These are phyloP conservation scores for Acanthornis magna DNA, from an alignment of 2,797 vertebrate species.

Conservation along the genomic window DNA sequence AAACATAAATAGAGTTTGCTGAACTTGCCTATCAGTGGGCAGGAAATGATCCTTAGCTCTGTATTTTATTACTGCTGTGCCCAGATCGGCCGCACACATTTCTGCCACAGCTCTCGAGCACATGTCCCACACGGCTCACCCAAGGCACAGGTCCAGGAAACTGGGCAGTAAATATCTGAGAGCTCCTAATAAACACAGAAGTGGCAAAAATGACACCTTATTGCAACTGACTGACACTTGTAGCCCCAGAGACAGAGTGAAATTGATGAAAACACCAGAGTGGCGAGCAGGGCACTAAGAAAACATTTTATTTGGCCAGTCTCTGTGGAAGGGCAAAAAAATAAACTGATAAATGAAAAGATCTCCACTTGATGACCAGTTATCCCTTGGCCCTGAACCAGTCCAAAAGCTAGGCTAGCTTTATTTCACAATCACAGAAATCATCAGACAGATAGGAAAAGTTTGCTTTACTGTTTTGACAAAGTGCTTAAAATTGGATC, in stretches of 20 bases:
- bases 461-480: constrained; percentile 4
- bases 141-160: not conserved
- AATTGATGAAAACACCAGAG: not conserved
- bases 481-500: not conserved
- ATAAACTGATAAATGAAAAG: not conserved
- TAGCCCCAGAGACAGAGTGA: not conserved
- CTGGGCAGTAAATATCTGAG: not conserved
- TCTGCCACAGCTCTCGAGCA: not conserved
- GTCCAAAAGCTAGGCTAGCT: not conserved
- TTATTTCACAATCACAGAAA: not conserved
- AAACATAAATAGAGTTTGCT: not conserved
- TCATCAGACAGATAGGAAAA: not conserved
- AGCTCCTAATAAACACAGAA: not conserved
- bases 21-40: not conserved
- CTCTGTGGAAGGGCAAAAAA: not conserved
- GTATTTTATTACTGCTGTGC: not conserved
- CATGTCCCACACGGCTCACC: rapidly evolving
- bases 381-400: not conserved
- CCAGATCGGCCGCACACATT: not conserved
- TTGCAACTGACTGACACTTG: not conserved
- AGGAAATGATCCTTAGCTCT: not conserved
- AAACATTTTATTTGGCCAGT: not conserved
- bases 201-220: not conserved
- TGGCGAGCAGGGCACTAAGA: not conserved
- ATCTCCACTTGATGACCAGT: not conserved